These are phyloP conservation scores for Prunella fulvescens DNA, from an alignment of 2,113 vertebrate genomes.

Conservation along the genomic window DNA sequence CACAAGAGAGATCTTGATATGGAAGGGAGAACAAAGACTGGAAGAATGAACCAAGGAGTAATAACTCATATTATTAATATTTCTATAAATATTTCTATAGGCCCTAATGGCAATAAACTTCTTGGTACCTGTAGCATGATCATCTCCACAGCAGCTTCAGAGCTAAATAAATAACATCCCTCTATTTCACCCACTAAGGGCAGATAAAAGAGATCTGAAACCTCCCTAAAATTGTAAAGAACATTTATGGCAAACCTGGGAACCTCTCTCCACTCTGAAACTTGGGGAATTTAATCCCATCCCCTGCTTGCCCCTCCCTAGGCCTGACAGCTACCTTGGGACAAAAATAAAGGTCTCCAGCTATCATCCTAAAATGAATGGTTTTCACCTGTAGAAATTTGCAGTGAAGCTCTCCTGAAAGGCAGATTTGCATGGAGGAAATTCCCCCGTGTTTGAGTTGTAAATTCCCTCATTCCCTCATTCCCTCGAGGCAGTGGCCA, in stretches of 20 bases:
- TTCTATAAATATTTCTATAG: rapidly evolving
- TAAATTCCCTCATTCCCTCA: not conserved
- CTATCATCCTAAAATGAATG: not conserved
- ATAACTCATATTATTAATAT: too few species aligned
- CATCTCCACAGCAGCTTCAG: not conserved
- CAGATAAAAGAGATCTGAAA: not conserved
- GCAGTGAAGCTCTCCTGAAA: not conserved
- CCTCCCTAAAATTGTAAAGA: not conserved
- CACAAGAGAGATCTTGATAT: not conserved
- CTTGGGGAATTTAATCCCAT: not conserved
- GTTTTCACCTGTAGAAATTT: not conserved
- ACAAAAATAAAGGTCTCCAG: not conserved
- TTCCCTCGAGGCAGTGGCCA: not conserved
- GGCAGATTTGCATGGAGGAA: constrained; percentile 18
- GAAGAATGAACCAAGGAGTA: not conserved
- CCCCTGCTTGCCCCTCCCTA: not conserved
- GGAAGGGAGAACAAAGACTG: not conserved
- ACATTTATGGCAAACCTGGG: not conserved
- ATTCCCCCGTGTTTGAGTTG: not conserved
- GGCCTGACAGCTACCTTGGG: not conserved
- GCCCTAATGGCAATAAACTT: not conserved
- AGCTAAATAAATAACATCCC: not conserved
- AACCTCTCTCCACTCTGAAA: not conserved
- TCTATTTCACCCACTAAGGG: not conserved
- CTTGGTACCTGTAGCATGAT: not conserved